Percentiles rank a stretch among this genome's conserved stretches.
phyloP scores from a whole-genome alignment of 1,140 invertebrate genomes.

The Hylaeus volcanicus region DNA sequence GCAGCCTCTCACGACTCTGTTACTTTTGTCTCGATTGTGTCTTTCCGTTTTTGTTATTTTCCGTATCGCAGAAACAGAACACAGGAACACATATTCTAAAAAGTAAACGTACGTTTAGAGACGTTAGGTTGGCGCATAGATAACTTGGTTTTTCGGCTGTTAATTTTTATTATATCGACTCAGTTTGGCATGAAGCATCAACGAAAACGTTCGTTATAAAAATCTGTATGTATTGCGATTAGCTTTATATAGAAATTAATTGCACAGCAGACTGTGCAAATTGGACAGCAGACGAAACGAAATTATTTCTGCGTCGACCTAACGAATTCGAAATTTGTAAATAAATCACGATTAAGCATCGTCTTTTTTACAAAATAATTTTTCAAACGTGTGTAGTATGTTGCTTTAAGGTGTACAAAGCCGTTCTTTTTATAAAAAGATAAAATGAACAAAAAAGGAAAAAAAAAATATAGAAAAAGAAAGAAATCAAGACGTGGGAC shows the following conservation, averaged over 20 bases:
- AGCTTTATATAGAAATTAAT: too few relatives aligned
- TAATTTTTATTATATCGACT: too few relatives aligned
- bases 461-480: neutral
- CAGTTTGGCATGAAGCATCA: too few relatives aligned
- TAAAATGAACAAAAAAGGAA: neutral
- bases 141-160: too few relatives aligned
- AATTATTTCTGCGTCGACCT: too few relatives aligned
- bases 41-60: neutral
- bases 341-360: neutral
- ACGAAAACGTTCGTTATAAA: too few relatives aligned
- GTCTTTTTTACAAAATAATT: conserved; percentile 27
- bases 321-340: neutral
- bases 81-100: conserved; percentile 22
- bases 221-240: too few relatives aligned
- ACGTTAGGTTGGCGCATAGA: too few relatives aligned
- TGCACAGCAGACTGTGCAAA: too few relatives aligned
- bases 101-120: neutral
- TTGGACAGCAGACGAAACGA: too few relatives aligned
- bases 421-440: conserved; percentile 14
- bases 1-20: neutral
- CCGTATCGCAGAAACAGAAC: neutral
- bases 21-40: neutral
- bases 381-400: conserved; percentile 20
- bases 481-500: conserved; percentile 55
- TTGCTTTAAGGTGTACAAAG: conserved; percentile 52